Evolutionary conservation across 2,888 invertebrate genomes (phyloP), one percentile per base, ranked within the genome.

Genomic region (Lucinisca nassula): DNA sequence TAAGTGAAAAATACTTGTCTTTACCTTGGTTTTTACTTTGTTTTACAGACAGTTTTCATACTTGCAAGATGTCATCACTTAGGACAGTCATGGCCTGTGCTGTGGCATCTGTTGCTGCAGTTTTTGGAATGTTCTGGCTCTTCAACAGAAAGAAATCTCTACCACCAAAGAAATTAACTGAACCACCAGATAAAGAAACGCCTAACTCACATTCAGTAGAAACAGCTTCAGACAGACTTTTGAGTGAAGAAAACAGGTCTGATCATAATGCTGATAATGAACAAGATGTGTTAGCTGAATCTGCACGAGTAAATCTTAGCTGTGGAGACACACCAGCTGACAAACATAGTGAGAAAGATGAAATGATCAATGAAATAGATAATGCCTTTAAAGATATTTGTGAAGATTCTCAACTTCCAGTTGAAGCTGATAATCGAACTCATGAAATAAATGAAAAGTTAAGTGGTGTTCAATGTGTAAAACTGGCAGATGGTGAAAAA

Each of bases 111-210:
- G 74, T 74, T 0, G 89, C 93, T 27, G 92, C 92, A 27, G 70
- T 95, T 61, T 82, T 94, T 51, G 94, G 93, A 32, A 85, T 95
- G n/a, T 58, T 95, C 17, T 95, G 94, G 94, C 86, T 92, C n/a
- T 89, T 94, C 51, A 78, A 91, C 14, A 82, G 91, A 30, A 94
- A 91, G 82, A 92, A 90, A 72, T 83, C 86, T 1, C 88, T 85
- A 27, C 51, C 70, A 32, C 37, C 80, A 14, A 85, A 75, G 61
- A 80, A 83, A 35, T 27, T 70, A 40, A 58, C 51, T 70, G 80
- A 82, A 4, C 45, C 79, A 6, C 55, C 77, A 17, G 35, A 45
- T 30, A 79, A 79, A 38, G 32, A 49, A 21, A 75, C 78, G 37
- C 61, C 40, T 30, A 45, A 14, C n/a, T 35, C 51, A 14, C 70